phyloP scores from a whole-genome alignment of 2,888 invertebrate genomes.

The Diplazon laetatorius region DNA sequence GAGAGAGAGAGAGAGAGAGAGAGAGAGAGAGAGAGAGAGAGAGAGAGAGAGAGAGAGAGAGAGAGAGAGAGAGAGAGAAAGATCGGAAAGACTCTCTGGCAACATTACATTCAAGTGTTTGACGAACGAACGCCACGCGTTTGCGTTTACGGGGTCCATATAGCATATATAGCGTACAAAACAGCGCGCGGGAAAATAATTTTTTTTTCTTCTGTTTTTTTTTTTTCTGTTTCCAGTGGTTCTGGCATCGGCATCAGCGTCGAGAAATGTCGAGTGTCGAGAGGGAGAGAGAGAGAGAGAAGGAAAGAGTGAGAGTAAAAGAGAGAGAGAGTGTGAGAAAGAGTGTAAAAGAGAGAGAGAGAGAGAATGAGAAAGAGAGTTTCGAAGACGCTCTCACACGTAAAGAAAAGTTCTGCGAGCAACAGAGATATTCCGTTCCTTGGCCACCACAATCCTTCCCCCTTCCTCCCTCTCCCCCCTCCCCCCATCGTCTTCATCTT shows the following conservation, averaged over 20 bases:
- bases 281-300: too few species aligned
- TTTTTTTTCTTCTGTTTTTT: conserved; percentile 64
- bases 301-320: too few species aligned
- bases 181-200: conserved; percentile 44
- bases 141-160: conserved; percentile 72
- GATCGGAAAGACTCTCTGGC: conserved; percentile 60
- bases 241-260: conserved; percentile 79
- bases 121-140: conserved; percentile 78
- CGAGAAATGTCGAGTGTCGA: conserved; percentile 79
- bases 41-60: conserved; percentile 39
- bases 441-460: conserved; percentile 12
- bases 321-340: too few species aligned
- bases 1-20: conserved; percentile 43
- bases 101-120: conserved; percentile 81
- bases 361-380: too few species aligned
- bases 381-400: conserved; percentile 41
- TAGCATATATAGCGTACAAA: conserved; percentile 39
- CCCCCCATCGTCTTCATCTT: conserved; percentile 34
- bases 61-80: conserved; percentile 44
- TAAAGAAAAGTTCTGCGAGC: conserved; percentile 21
- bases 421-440: conserved; percentile 36
- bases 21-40: conserved; percentile 43
- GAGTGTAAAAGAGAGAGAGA: too few species aligned
- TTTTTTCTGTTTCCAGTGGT: conserved; percentile 75
- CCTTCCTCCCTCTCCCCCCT: background rate